Evolutionary conservation across 2,797 vertebrate species (phyloP).

Genomic region (Tragelaphus oryx): DNA sequence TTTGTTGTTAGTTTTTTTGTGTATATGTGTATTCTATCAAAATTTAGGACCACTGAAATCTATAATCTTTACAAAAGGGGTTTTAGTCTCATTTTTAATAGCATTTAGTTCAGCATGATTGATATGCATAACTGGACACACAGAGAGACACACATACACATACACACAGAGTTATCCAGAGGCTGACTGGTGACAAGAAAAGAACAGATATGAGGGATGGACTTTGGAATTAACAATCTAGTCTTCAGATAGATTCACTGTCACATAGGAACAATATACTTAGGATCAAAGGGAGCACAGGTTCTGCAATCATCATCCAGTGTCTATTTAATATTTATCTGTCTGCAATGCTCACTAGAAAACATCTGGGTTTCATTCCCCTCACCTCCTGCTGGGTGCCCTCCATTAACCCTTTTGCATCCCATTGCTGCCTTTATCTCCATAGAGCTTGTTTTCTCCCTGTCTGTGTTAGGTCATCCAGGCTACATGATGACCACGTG

Average conservation of each 20-base stretch:
- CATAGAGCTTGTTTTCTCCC: not conserved
- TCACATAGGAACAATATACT: conserved; percentile 30
- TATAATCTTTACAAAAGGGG: not conserved
- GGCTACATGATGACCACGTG: not conserved
- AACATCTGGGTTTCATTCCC: not conserved
- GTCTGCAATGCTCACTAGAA: conserved; percentile 42
- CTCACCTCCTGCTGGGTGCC: not conserved
- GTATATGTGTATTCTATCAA: not conserved
- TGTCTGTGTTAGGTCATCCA: not conserved
- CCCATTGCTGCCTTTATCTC: not conserved
- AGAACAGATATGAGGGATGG: conserved; percentile 21
- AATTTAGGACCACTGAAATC: not conserved
- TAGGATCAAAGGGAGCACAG: conserved; percentile 60
- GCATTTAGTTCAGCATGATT: not conserved
- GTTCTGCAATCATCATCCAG: conserved; percentile 50
- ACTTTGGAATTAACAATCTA: conserved; percentile 26
- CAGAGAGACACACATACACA: not conserved
- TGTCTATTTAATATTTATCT: conserved; percentile 67
- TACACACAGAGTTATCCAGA: not conserved
- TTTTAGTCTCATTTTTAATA: conserved; percentile 5
- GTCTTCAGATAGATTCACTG: not conserved
- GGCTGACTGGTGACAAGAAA: conserved; percentile 51
- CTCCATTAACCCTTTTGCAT: not conserved
- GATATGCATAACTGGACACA: not conserved
- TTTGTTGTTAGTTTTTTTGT: not conserved